Conservation (phyloP, 2,888 invertebrate genomes). For the Hirtodrosophila alboralis region DNA sequence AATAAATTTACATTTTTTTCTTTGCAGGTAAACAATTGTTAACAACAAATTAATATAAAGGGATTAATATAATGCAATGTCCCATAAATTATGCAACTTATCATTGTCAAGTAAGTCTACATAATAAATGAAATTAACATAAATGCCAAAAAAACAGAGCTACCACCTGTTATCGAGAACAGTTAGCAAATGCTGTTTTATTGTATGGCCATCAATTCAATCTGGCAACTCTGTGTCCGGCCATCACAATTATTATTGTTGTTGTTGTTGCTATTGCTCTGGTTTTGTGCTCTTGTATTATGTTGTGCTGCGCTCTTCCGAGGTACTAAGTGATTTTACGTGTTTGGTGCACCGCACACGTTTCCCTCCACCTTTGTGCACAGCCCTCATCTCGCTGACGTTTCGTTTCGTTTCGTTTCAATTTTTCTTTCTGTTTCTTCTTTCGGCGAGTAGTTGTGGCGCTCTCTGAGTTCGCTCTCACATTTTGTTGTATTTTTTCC, state of each 20-base stretch:
- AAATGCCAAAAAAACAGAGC: conserved; percentile 39
- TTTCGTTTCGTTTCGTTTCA: conserved; percentile 49
- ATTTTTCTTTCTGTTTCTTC: conserved; percentile 32
- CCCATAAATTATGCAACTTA: conserved; percentile 11
- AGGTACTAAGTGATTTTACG: conserved; percentile 81
- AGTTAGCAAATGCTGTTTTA: conserved; percentile 33
- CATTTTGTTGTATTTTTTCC: conserved; percentile 19
- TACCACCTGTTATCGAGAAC: conserved; percentile 70
- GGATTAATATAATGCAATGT: conserved; percentile 17
- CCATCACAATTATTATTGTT: conserved; percentile 23
- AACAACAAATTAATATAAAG: conserved; percentile 12
- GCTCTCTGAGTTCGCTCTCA: conserved; percentile 43
- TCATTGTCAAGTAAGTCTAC: conserved; percentile 46
- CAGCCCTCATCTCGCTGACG: conserved; percentile 25
- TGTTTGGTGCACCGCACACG: conserved; percentile 81
- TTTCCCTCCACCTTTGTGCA: conserved; percentile 21
- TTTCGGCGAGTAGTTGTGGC: conserved; percentile 19
- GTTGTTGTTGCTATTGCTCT: conserved; percentile 45
- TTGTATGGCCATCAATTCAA: conserved; percentile 47
- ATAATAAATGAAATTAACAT: conserved; percentile 5
- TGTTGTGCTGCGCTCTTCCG: conserved; percentile 53
- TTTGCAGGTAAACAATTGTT: conserved; percentile 45
- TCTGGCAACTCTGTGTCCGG: conserved; percentile 68
- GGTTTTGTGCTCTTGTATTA: conserved; percentile 39
- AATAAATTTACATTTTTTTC: conserved; percentile 20